phyloP scores from a whole-genome alignment of 2,797 vertebrate genomes.

The Neosilurus mollespiculum region DNA sequence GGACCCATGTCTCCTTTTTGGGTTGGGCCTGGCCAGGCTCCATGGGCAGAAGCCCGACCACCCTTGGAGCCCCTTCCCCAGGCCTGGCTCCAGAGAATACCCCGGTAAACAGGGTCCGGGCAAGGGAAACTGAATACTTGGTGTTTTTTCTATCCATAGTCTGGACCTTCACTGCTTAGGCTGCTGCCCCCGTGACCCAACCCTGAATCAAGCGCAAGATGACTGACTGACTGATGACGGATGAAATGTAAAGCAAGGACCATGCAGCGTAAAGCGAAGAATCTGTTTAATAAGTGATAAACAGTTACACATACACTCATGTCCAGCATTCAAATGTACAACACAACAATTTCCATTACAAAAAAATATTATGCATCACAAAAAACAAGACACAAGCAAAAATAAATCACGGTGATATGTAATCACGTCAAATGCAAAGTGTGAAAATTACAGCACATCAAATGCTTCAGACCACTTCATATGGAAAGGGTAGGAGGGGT shows the following conservation, averaged over 20 bases:
- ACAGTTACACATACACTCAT: conserved; percentile 33
- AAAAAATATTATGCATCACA: conserved; percentile 27
- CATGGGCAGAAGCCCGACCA: too few relatives aligned
- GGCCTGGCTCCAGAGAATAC: too few relatives aligned
- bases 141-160: too few relatives aligned
- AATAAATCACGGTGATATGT: conserved; percentile 12
- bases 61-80: too few relatives aligned
- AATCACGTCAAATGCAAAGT: conserved; percentile 34
- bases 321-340: conserved; percentile 48
- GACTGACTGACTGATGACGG: too few relatives aligned
- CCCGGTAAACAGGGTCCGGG: too few relatives aligned
- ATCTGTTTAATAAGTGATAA: conserved; percentile 51
- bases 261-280: not conserved
- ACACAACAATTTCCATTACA: conserved; percentile 33
- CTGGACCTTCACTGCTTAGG: too few relatives aligned
- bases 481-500: conserved; percentile 29
- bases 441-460: conserved; percentile 41
- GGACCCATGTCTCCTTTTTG: too few relatives aligned
- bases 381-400: conserved; percentile 21
- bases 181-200: too few relatives aligned
- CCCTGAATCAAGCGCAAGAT: too few relatives aligned
- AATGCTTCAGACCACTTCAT: conserved; percentile 45
- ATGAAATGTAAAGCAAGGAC: not conserved
- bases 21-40: too few relatives aligned
- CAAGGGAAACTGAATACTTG: too few relatives aligned